Evolutionary conservation across 2,888 invertebrate species (phyloP), one percentile per base, ranked within the genome.

Genomic region (Mantis religiosa): DNA sequence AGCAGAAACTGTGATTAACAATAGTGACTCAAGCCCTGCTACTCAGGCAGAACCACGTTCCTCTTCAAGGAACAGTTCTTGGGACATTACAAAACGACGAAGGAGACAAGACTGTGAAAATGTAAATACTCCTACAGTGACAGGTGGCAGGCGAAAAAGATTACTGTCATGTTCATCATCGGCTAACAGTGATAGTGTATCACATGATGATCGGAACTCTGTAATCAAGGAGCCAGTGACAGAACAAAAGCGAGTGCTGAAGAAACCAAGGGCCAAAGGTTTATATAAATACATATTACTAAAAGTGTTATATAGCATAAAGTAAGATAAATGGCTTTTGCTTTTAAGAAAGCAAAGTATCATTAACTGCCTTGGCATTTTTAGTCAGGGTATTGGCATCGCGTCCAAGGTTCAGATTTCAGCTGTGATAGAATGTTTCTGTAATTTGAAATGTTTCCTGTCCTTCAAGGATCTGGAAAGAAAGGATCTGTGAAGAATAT

Each of bases 111-210:
- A 87, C 28, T 15, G 47, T 25, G 89, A 89, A 41, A 84, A 30
- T 84, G 41, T 54, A 85, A 89, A 86, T 83, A 81, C 83, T 83
- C 28, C 87, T 25, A 81, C 88, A 47, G 47, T 85, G 15, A 83
- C 47, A 8, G 86, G n/a, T 82, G 30, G 87, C 28, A 30, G 87
- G 28, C 88, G 90, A 81, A 88, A 89, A 85, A 83, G 90, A 41
- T 88, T 90, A 15, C 81, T 89, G 34, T 90, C 90, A n/a, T 90
- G 90, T 89, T 87, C 90, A n/a, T 90, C 90, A 15, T 89, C 89
- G n/a, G 71, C 88, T 28, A 88, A 88, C 82, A 89, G 89, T 84
- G 89, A 88, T 41, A 47, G 30, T 81, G 28, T 82, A 7, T 84
- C 87, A 27, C 87, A 87, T 82, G 89, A 89, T 71, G 85, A 85